Conservation (phyloP, 2,113 vertebrate genomes). For the Chloropsis hardwickii region DNA sequence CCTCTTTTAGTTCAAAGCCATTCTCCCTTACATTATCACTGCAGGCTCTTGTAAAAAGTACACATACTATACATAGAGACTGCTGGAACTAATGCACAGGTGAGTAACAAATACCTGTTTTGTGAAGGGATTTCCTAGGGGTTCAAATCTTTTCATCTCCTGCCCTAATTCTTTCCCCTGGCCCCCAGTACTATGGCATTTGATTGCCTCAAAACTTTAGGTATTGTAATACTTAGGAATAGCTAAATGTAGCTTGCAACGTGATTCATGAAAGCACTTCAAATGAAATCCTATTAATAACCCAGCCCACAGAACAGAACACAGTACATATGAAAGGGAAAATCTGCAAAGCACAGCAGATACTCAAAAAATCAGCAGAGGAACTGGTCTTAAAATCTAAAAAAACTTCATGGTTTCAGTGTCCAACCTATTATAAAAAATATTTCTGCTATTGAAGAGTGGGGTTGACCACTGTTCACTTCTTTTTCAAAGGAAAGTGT, state of each 20-base stretch:
- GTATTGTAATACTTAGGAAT: background rate
- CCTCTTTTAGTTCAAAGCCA: background rate
- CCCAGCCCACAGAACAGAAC: slow-evolving; percentile 7
- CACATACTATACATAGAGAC: background rate
- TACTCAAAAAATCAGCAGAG: background rate
- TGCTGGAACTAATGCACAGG: background rate
- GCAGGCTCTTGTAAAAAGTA: background rate
- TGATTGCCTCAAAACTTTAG: background rate
- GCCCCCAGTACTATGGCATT: background rate
- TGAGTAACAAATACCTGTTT: background rate
- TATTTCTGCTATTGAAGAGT: background rate
- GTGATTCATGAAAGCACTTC: background rate
- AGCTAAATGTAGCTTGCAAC: background rate
- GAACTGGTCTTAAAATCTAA: background rate
- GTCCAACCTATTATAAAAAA: background rate
- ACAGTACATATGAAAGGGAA: background rate
- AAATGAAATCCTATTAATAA: slow-evolving; percentile 19
- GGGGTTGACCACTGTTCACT: background rate
- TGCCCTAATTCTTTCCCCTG: background rate
- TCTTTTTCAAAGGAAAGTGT: background rate
- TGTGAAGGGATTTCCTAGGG: background rate
- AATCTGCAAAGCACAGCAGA: slow-evolving; percentile 36
- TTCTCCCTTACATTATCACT: background rate
- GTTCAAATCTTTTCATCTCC: background rate
- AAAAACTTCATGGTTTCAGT: background rate